Percentiles rank a stretch among this genome's conserved stretches.
phyloP scores from a whole-genome alignment of 2,888 invertebrate genomes.

The Caenorhabditis sp. region DNA sequence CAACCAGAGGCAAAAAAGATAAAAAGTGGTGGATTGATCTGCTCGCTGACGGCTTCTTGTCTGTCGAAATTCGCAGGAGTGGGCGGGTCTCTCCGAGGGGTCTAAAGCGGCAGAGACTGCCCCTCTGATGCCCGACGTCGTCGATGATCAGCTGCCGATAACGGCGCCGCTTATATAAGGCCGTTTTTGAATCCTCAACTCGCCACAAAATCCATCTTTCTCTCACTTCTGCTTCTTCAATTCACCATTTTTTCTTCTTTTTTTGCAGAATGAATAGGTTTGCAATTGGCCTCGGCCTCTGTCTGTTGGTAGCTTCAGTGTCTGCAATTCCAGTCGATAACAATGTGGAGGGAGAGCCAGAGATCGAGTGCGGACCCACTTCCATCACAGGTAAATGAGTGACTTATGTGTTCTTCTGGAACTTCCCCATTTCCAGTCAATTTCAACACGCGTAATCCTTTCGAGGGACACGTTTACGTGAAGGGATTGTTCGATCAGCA shows the following conservation, averaged over 20 bases:
- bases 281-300: constrained; percentile 27
- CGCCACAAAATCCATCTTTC: constrained; percentile 1
- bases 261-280: constrained; percentile 36
- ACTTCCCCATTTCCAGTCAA: constrained; percentile 76
- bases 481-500: constrained; percentile 77
- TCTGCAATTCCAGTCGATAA: constrained; percentile 78
- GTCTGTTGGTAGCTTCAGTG: constrained; percentile 30
- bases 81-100: constrained; percentile 26
- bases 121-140: constrained; percentile 17
- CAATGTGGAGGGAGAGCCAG: constrained; percentile 79
- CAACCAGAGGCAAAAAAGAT: too few relatives aligned
- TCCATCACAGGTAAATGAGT: constrained; percentile 76
- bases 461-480: constrained; percentile 73
- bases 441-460: constrained; percentile 78
- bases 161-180: constrained; percentile 16
- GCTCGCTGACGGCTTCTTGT: neutral
- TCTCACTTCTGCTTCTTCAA: neutral
- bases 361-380: constrained; percentile 79
- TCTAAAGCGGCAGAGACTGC: neutral
- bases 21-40: neutral
- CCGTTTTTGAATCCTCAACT: constrained; percentile 17
- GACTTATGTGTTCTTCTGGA: too few relatives aligned
- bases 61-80: neutral
- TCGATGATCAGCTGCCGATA: constrained; percentile 43
- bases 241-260: neutral